Evolutionary conservation across 2,113 vertebrate species (phyloP), one percentile per base, ranked within the genome.

Genomic region (Ceyx melanurus): DNA sequence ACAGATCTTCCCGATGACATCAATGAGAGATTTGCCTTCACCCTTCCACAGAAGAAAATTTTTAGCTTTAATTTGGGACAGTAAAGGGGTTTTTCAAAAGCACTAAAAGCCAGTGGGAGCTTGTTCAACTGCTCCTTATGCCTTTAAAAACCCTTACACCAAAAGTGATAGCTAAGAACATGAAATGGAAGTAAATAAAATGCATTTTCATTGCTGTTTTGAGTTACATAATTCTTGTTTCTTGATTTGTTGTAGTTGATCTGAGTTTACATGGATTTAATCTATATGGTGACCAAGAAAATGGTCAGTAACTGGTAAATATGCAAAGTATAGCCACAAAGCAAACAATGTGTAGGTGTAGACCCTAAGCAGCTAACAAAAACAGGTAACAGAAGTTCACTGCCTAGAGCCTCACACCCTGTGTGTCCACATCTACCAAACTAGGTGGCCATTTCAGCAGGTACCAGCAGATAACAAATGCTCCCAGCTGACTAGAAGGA

Each of bases 191-290:
- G 92, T 92, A 93, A 96, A 93, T 88, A 96, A 95, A 96, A 95
- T 95, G 85, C 88, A 96, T 96, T 97, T 95, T 94, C 87, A 76
- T 93, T 95, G 94, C 94, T 94, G 95, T 85, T 95, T 96, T 95
- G 93, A 96, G 72, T 91, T 96, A 96, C 61, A 94, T 89, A 96
- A 83, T 82, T 93, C 88, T 91, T 68, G 84, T 94, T 97, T 96
- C 87, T 95, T 95, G 88, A 92, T 91, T 95, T 93, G 85, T 72
- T 93, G 80, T 81, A 85, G 86, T 83, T 83, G 56, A 71, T 92
- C 71, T 89, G 91, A 87, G 79, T 95, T 89, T 83, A 94, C 56
- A 77, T 22, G 75, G 75, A 86, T 64, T 79, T 91, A 80, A 85
- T 71, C 74, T 91, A 10, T 80, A 35, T 15, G 76, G 46, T 67